These are phyloP conservation scores for Aselliscus stoliczkanus DNA, from an alignment of 2,797 vertebrate species.

Conservation along the genomic window DNA sequence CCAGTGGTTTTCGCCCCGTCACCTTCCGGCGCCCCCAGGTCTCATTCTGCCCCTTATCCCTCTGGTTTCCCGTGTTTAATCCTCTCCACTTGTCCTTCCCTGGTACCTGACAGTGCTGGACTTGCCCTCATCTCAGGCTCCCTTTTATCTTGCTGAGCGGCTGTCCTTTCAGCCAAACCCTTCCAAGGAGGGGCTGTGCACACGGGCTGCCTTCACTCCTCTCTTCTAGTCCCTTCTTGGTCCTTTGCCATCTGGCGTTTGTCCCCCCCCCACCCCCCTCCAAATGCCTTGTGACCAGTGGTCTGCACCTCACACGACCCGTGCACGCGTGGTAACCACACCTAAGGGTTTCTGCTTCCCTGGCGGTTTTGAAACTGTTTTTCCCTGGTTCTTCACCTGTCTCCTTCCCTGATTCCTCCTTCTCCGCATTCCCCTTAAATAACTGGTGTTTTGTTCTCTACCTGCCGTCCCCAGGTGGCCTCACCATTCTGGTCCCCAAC, in stretches of 20 bases:
- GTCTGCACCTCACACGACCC: not conserved
- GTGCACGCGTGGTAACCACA: not conserved
- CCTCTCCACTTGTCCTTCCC: not conserved
- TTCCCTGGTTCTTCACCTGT: not conserved
- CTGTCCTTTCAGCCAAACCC: not conserved
- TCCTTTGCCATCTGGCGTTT: not conserved
- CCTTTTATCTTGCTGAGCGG: not conserved
- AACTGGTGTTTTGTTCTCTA: not conserved
- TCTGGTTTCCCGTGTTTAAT: not conserved
- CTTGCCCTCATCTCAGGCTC: not conserved
- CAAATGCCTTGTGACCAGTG: not conserved
- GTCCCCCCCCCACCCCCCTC: not conserved
- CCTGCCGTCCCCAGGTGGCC: not conserved
- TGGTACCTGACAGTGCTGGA: not conserved
- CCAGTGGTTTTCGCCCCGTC: not conserved
- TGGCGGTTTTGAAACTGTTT: not conserved
- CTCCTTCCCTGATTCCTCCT: not conserved
- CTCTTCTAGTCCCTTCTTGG: not conserved
- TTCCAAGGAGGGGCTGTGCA: not conserved
- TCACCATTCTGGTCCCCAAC: not conserved
- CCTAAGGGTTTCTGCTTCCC: not conserved
- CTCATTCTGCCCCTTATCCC: not conserved
- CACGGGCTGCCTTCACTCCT: not conserved
- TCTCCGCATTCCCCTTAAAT: not conserved
- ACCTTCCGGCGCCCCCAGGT: not conserved